Evolutionary conservation across 1,140 invertebrate genomes (phyloP).

Genomic region (Lepidurus apus): DNA sequence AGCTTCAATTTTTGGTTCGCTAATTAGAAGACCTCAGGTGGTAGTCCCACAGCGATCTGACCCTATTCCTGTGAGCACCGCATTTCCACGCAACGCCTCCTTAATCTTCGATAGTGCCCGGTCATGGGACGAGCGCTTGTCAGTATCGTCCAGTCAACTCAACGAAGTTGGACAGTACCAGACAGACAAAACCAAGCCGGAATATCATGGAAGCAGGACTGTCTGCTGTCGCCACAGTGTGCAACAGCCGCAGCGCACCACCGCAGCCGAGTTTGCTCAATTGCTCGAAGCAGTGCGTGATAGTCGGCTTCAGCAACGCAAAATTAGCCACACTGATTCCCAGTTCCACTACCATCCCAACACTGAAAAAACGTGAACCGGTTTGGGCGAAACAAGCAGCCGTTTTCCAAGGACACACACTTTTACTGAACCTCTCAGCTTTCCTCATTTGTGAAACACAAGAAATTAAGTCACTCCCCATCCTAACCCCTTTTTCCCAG

Average conservation of each 20-base stretch:
- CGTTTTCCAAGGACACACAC: neutral
- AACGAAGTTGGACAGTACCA: neutral
- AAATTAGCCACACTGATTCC: neutral
- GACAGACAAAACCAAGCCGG: neutral
- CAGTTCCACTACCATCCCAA: neutral
- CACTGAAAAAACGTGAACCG: neutral
- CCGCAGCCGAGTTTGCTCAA: neutral
- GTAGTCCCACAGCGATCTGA: neutral
- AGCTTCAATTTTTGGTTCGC: slow-evolving; percentile 1
- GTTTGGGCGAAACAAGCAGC: neutral
- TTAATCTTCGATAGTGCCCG: neutral
- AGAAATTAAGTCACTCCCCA: neutral
- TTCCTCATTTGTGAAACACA: neutral
- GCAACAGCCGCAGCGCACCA: neutral
- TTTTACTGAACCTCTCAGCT: neutral
- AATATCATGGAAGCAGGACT: neutral
- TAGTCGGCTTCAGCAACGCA: neutral
- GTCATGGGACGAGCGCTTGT: neutral
- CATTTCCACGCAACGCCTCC: neutral
- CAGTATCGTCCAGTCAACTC: neutral
- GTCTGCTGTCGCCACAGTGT: neutral
- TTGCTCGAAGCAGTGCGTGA: neutral
- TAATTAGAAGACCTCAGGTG: neutral
- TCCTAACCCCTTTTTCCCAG: neutral
- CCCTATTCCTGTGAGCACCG: neutral